phyloP scores from a whole-genome alignment of 2,797 vertebrate species.

The Monodelphis domestica region DNA sequence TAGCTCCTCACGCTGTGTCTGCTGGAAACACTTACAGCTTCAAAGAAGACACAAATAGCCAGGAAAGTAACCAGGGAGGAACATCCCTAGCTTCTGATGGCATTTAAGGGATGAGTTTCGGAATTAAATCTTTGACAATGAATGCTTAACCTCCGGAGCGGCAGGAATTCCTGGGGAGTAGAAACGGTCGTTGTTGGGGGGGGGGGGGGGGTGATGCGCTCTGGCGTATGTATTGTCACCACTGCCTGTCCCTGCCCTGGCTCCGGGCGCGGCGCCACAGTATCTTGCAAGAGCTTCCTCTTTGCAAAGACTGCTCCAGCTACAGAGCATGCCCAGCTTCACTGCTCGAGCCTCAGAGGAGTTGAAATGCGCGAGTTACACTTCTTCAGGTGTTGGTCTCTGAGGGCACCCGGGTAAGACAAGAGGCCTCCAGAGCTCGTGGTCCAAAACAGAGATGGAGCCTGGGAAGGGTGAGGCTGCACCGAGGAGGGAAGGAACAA shows the following conservation, averaged over 20 bases:
- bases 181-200: neutral
- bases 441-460: slow-evolving; percentile 41
- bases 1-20: slow-evolving; percentile 35
- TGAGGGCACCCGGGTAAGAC: slow-evolving; percentile 17
- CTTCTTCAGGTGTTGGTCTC: neutral
- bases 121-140: neutral
- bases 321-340: slow-evolving; percentile 60
- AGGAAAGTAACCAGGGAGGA: slow-evolving; percentile 31
- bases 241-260: neutral
- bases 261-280: neutral
- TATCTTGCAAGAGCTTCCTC: neutral
- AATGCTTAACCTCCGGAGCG: slow-evolving; percentile 34
- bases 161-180: slow-evolving; percentile 7
- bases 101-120: slow-evolving; percentile 11
- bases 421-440: neutral
- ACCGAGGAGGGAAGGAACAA: slow-evolving; percentile 61
- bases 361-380: slow-evolving; percentile 24
- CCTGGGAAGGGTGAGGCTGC: slow-evolving; percentile 58
- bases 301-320: slow-evolving; percentile 13
- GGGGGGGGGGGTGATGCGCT: slow-evolving; percentile 39
- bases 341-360: slow-evolving; percentile 30
- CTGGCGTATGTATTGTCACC: neutral
- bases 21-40: slow-evolving; percentile 52
- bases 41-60: slow-evolving; percentile 60
- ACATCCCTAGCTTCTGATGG: slow-evolving; percentile 13